Percentiles rank a stretch among this genome's conserved stretches.
phyloP scores from a whole-genome alignment of 2,888 invertebrate species.

The Cylloceria caligata region DNA sequence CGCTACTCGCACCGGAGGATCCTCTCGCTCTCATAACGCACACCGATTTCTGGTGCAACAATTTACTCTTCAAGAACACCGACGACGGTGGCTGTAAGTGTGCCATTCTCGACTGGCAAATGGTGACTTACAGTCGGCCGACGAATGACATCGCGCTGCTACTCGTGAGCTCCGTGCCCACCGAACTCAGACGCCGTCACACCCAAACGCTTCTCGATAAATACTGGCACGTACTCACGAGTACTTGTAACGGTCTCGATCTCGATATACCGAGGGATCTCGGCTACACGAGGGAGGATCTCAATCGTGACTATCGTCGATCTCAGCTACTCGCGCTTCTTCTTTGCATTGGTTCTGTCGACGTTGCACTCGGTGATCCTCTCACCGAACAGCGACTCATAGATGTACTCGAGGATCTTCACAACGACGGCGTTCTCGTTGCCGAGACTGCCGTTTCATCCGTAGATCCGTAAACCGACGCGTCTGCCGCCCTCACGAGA shows the following conservation, averaged over 20 bases:
- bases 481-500: neutral
- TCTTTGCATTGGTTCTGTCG: constrained; percentile 92
- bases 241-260: constrained; percentile 87
- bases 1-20: constrained; percentile 89
- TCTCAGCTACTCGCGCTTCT: constrained; percentile 91
- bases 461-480: constrained; percentile 42
- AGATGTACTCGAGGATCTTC: constrained; percentile 90
- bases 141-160: constrained; percentile 92
- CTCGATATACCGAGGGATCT: constrained; percentile 87
- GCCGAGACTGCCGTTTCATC: constrained; percentile 80
- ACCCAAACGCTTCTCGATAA: constrained; percentile 89
- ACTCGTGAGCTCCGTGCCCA: constrained; percentile 90
- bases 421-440: constrained; percentile 89
- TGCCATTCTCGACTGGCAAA: constrained; percentile 93
- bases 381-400: constrained; percentile 91
- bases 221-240: constrained; percentile 89
- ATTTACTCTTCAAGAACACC: constrained; percentile 88
- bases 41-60: constrained; percentile 94
- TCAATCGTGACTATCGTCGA: constrained; percentile 87
- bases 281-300: constrained; percentile 86
- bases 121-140: constrained; percentile 92
- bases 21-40: constrained; percentile 92
- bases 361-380: constrained; percentile 91
- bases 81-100: constrained; percentile 86
- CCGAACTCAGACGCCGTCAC: constrained; percentile 89